Conservation (phyloP, 2,888 invertebrate species). For the Eumerus sabulonum region DNA sequence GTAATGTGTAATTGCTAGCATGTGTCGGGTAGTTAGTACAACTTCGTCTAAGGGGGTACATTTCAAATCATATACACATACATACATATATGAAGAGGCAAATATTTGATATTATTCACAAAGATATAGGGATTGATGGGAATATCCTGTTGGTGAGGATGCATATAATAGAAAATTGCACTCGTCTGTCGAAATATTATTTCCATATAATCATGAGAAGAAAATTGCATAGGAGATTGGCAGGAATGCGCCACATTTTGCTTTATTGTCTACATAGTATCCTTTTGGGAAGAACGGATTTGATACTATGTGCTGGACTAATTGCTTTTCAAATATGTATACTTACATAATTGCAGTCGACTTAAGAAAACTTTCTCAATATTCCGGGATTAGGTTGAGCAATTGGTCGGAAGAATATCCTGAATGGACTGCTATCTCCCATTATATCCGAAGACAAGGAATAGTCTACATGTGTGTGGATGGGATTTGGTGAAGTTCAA, state of each 20-base stretch:
- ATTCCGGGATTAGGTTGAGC: slow-evolving; percentile 16
- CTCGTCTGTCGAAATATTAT: slow-evolving; percentile 42
- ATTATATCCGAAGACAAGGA: no score
- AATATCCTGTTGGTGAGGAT: background rate
- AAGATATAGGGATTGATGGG: slow-evolving; percentile 13
- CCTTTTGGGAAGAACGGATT: slow-evolving; percentile 19
- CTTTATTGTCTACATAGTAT: slow-evolving; percentile 39
- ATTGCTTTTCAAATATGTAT: slow-evolving; percentile 59
- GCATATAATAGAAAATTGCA: background rate
- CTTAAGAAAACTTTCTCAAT: slow-evolving; percentile 31
- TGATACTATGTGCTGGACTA: slow-evolving; percentile 26
- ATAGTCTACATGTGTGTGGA: no score
- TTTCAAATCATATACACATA: background rate
- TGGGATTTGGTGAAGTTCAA: no score
- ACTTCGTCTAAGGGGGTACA: background rate
- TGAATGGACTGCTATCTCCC: no score
- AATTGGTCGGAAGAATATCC: background rate
- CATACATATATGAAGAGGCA: slow-evolving; percentile 1
- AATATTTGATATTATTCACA: slow-evolving; percentile 29
- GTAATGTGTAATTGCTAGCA: slow-evolving; percentile 18
- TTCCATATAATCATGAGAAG: slow-evolving; percentile 47
- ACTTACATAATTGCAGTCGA: slow-evolving; percentile 30
- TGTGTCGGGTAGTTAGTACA: slow-evolving; percentile 20
- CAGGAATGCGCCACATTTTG: slow-evolving; percentile 11
- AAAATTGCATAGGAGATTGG: slow-evolving; percentile 53